A percentile compares a stretch with the other conserved stretches of the same genome.
These are phyloP conservation scores for Lordiphosa fenestrarum DNA, from an alignment of 2,888 invertebrate species.

Conservation along the genomic window DNA sequence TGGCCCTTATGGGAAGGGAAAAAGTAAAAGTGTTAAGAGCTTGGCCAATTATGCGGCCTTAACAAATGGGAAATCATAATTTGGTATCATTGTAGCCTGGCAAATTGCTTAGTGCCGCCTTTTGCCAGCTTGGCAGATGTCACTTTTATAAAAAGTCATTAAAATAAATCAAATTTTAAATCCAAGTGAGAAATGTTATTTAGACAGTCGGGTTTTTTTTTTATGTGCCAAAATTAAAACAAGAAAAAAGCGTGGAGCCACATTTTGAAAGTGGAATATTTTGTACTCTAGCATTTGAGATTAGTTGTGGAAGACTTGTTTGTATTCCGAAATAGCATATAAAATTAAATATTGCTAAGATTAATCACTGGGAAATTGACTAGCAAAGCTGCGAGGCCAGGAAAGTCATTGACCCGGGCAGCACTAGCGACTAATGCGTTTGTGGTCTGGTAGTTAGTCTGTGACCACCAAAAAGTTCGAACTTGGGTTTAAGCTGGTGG, in stretches of 20 bases:
- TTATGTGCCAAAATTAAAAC: conserved; percentile 12
- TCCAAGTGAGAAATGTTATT: conserved; percentile 31
- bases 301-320: too few relatives aligned
- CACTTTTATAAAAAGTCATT: conserved; percentile 54
- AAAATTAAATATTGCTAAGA: too few relatives aligned
- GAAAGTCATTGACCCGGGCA: too few relatives aligned
- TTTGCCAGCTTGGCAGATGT: conserved; percentile 42
- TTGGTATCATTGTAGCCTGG: conserved; percentile 30
- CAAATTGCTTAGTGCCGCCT: conserved; percentile 56
- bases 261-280: too few relatives aligned
- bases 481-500: too few relatives aligned
- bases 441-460: too few relatives aligned
- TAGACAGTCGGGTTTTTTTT: conserved; percentile 24
- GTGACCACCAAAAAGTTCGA: too few relatives aligned
- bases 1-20: conserved; percentile 33
- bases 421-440: too few relatives aligned
- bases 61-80: conserved; percentile 49
- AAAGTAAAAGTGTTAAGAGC: conserved; percentile 66
- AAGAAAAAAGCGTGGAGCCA: not conserved
- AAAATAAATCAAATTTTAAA: conserved; percentile 62
- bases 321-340: too few relatives aligned
- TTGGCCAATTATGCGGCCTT: conserved; percentile 52
- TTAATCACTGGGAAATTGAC: too few relatives aligned
- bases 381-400: too few relatives aligned
- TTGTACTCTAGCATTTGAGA: too few relatives aligned